phyloP scores from a whole-genome alignment of 35 echinoderm and acorn worm genomes.

The Chiridota heheva region DNA sequence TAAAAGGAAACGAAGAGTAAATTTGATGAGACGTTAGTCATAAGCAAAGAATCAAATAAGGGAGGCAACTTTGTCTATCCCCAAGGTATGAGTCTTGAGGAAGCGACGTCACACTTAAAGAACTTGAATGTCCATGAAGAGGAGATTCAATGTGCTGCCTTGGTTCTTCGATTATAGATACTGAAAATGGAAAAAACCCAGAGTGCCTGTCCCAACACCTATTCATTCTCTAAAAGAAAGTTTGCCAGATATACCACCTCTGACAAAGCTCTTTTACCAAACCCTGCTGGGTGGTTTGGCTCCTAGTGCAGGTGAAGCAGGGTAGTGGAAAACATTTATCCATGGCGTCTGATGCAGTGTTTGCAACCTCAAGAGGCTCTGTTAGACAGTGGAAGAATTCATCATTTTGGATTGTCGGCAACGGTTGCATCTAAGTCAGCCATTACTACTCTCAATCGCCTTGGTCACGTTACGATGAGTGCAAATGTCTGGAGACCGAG shows the following conservation, averaged over 20 bases:
- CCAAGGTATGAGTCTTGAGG: conserved; percentile 34
- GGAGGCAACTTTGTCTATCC: conserved; percentile 57
- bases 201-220: conserved; percentile 61
- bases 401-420: conserved; percentile 46
- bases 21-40: conserved; percentile 38
- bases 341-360: conserved; percentile 60
- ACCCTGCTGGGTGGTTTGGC: conserved; percentile 59
- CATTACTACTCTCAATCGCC: conserved; percentile 52
- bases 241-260: conserved; percentile 35
- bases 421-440: conserved; percentile 49
- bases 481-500: conserved; percentile 62
- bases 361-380: conserved; percentile 8
- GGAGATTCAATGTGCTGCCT: conserved; percentile 50
- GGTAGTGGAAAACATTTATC: conserved; percentile 35
- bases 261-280: conserved; percentile 44
- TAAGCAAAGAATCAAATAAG: conserved; percentile 56
- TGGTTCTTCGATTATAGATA: conserved; percentile 60
- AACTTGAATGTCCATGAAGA: conserved; percentile 41
- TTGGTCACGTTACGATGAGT: conserved; percentile 62
- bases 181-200: conserved; percentile 33
- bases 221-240: conserved; percentile 60
- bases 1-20: conserved; percentile 36
- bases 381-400: conserved; percentile 63
- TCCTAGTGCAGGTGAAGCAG: conserved; percentile 23
- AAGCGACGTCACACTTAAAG: conserved; percentile 34